phyloP scores from a whole-genome alignment of 2,888 invertebrate genomes.

The Ryuthela nishihirai region DNA sequence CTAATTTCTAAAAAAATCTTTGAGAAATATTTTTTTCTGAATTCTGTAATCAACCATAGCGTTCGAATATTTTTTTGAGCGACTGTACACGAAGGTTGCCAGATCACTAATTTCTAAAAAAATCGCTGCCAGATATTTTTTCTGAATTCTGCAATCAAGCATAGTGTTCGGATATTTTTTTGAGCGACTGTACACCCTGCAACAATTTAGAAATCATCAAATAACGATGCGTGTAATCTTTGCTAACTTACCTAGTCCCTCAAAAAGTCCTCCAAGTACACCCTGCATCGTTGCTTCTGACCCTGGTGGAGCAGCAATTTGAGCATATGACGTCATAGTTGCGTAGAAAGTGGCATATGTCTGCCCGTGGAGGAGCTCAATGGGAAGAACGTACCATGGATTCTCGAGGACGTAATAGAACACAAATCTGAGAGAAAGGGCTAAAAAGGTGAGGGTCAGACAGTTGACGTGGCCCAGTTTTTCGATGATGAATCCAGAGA shows the following conservation, averaged over 20 bases:
- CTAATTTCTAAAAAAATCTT: too few relatives aligned
- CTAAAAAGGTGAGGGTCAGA: constrained; percentile 75
- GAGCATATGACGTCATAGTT: constrained; percentile 38
- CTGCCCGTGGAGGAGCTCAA: constrained; percentile 81
- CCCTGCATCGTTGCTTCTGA: constrained; percentile 74
- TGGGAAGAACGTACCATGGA: constrained; percentile 78
- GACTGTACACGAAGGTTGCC: too few relatives aligned
- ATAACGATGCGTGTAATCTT: too few relatives aligned
- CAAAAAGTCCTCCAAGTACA: constrained; percentile 78
- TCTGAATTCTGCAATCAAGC: too few relatives aligned
- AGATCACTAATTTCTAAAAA: too few relatives aligned
- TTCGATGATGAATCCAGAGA: constrained; percentile 65
- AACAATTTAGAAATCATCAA: too few relatives aligned
- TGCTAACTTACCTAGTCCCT: constrained; percentile 71
- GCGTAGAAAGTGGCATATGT: constrained; percentile 82
- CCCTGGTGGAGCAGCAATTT: constrained; percentile 23
- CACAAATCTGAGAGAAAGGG: constrained; percentile 74
- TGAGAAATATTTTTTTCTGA: too few relatives aligned
- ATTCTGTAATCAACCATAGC: too few relatives aligned
- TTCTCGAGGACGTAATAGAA: constrained; percentile 72
- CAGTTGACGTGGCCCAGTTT: constrained; percentile 72
- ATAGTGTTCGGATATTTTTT: too few relatives aligned
- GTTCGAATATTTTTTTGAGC: too few relatives aligned
- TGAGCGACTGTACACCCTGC: too few relatives aligned
- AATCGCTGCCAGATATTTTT: too few relatives aligned